Evolutionary conservation across 1,140 invertebrate species (phyloP).

Genomic region (Zeugodacus cucurbitae): DNA sequence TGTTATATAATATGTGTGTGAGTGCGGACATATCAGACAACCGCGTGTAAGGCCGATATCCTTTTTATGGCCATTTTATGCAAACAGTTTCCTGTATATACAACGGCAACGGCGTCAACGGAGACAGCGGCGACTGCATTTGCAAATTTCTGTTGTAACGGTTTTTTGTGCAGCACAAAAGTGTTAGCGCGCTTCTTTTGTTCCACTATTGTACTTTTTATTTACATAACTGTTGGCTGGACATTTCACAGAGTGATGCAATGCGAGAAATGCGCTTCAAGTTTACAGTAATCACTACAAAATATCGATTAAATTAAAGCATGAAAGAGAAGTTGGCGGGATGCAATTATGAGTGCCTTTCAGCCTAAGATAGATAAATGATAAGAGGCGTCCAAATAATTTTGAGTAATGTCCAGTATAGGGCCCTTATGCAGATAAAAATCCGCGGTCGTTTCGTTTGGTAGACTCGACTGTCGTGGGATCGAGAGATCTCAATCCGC

Average conservation of each 20-base stretch:
- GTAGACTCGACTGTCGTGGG: no score
- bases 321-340: no score
- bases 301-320: no score
- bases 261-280: no score
- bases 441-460: no score
- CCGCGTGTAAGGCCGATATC: constrained; percentile 35
- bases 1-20: not conserved
- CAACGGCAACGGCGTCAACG: not conserved
- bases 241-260: not conserved
- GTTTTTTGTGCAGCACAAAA: not conserved
- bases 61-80: constrained; percentile 42
- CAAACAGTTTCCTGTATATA: constrained; percentile 28
- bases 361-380: no score
- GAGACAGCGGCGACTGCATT: not conserved
- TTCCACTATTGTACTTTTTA: not conserved
- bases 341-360: no score
- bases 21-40: not conserved
- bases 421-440: no score
- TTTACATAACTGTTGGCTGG: not conserved
- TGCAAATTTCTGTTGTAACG: not conserved
- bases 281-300: no score
- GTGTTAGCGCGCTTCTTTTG: not conserved
- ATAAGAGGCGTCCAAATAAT: no score
- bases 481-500: no score
- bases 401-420: no score